A percentile compares a stretch with the other conserved stretches of the same genome.
Conservation (phyloP, 1,140 invertebrate genomes). For the Caenorhabditis remanei region DNA sequence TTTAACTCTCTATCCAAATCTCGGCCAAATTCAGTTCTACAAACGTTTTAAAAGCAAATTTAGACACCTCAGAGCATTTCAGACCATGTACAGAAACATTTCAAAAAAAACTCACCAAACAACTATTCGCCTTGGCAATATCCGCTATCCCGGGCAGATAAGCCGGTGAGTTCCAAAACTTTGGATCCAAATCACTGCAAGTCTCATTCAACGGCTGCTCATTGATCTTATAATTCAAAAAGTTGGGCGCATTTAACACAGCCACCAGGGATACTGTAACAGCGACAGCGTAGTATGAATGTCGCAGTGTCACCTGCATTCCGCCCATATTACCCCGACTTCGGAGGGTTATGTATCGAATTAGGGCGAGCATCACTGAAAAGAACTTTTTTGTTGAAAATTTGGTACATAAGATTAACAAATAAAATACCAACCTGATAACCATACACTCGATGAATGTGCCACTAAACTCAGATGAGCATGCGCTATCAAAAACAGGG, state of each 20-base stretch:
- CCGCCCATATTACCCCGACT: constrained; percentile 70
- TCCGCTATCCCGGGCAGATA: constrained; percentile 77
- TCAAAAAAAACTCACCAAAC: constrained; percentile 65
- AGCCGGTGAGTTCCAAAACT: constrained; percentile 63
- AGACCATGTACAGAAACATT: not conserved
- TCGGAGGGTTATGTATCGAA: constrained; percentile 75
- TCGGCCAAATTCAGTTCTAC: no score
- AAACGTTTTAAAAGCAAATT: no score
- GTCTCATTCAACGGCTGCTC: constrained; percentile 62
- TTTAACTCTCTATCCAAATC: no score
- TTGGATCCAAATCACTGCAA: constrained; percentile 38
- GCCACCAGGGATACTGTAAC: constrained; percentile 70
- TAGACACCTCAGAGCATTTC: no score
- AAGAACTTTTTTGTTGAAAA: not conserved
- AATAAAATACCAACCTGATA: constrained; percentile 66
- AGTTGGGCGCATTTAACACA: constrained; percentile 75
- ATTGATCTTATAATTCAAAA: constrained; percentile 77
- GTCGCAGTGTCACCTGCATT: constrained; percentile 73
- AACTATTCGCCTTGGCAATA: constrained; percentile 69
- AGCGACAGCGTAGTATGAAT: constrained; percentile 74
- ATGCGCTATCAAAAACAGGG: constrained; percentile 76
- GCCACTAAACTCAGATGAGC: constrained; percentile 75
- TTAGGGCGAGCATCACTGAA: constrained; percentile 74
- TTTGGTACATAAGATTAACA: no score
- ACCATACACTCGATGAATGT: constrained; percentile 75